Base-by-base conservation (phyloP, 2,888 invertebrate genomes). In the Cheilosia scutellata region DNA sequence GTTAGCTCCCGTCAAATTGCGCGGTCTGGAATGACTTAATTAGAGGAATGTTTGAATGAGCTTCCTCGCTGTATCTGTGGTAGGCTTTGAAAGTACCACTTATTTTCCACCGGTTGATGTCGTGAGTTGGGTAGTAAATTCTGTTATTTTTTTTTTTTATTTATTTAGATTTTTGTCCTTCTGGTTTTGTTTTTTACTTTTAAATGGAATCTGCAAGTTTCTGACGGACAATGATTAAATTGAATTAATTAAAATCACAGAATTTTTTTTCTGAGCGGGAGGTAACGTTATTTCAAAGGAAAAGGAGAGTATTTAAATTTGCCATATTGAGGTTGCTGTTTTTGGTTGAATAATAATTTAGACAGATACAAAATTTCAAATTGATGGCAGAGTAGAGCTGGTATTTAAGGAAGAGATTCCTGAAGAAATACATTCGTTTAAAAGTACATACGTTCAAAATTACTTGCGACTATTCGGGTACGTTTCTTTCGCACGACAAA, bases 1-100 rank as follows among this genome's bases (percentile, higher is more conserved):
- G 65, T 65, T 79, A 16, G 72, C 47, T 58, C 13, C 37, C 70
- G 29, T 76, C 82, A 65, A 82, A 57, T 47, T 33, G 47, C 16
- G 47, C 55, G 44, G 70, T 82, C 63, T 75, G 49, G 63, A 70
- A 42, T 63, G 68, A 70, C 75, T 65, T 76, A 76, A 82, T 76
- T 82, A 70, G 63, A 70, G 51, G 37, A 70, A 76, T 65, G 20
- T 68, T 68, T 40, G 31, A 76, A 68, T 29, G 55, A 29, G 66
- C 29, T 42, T 25, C 40, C 49, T 31, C 51, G 33, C 37, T 11
- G 51, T 58, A 37, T 31, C 42, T 42, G 40, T 53, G 37, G 25
- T 25, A 27, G 47, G 58, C 37, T 51, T 62, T 49, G 31, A 62
- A 40, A 42, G 49, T 9, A 27, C 53, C 51, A 53, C 51, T 72